phyloP scores from a whole-genome alignment of 2,113 vertebrate genomes.

The Sceloporus undulatus region DNA sequence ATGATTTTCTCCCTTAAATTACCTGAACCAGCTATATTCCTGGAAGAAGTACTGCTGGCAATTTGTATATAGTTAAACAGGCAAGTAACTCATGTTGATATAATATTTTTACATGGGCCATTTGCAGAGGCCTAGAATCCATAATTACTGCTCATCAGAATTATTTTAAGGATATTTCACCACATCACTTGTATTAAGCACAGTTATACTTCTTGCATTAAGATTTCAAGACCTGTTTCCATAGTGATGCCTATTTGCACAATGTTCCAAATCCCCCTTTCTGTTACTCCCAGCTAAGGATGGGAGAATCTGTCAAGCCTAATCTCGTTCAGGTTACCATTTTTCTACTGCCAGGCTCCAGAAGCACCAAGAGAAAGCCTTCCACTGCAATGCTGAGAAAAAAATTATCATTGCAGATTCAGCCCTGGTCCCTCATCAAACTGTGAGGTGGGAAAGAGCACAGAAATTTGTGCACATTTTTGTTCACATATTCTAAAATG shows the following conservation, averaged over 20 bases:
- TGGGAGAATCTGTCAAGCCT: not conserved
- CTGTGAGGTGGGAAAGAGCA: no score
- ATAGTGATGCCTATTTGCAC: slow-evolving; percentile 12
- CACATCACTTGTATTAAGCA: not conserved
- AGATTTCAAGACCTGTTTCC: not conserved
- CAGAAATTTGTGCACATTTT: no score
- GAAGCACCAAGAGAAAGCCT: no score
- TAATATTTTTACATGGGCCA: not conserved
- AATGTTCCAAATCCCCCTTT: slow-evolving; percentile 3
- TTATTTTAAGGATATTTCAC: slow-evolving; percentile 12
- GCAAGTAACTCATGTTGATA: slow-evolving; percentile 11
- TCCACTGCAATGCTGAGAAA: no score
- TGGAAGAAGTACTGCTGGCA: not conserved
- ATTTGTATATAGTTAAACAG: slow-evolving; percentile 29
- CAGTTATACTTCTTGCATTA: not conserved
- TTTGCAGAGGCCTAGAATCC: not conserved
- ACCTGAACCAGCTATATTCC: not conserved
- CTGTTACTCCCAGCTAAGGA: not conserved
- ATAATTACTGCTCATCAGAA: slow-evolving; percentile 22
- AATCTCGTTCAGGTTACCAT: not conserved
- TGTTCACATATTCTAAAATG: no score
- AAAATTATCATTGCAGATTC: no score
- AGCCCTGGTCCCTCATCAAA: no score
- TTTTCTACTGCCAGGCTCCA: not conserved
- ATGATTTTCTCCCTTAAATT: not conserved